Evolutionary conservation across 2,888 invertebrate species (phyloP).

Genomic region (Tubulanus polymorphus): DNA sequence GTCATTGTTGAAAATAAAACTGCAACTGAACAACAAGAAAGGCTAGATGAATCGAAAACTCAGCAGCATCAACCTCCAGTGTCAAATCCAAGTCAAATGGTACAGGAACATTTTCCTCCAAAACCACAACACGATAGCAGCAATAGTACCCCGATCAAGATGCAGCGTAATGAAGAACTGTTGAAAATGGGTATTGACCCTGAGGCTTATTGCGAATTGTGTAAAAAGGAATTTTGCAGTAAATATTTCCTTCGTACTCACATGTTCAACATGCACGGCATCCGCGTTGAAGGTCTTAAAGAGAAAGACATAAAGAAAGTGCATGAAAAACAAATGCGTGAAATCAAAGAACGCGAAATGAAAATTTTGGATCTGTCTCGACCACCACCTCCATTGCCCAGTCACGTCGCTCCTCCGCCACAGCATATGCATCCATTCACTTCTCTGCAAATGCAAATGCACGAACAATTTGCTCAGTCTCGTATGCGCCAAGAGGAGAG

Average conservation of each 20-base stretch:
- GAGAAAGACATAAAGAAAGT: slow-evolving; percentile 9
- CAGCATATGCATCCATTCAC: too few species aligned
- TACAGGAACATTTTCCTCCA: neutral
- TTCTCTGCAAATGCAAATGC: neutral
- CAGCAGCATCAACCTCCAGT: neutral
- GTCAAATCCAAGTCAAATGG: neutral
- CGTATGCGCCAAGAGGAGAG: neutral
- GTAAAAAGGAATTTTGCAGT: slow-evolving; percentile 96
- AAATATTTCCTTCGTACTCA: slow-evolving; percentile 96
- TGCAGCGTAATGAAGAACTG: slow-evolving; percentile 32
- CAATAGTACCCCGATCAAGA: slow-evolving; percentile 2
- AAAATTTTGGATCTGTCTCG: too few species aligned
- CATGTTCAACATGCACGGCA: slow-evolving; percentile 96
- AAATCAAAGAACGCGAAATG: neutral
- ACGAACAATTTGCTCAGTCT: too few species aligned
- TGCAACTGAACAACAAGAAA: neutral
- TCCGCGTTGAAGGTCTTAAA: slow-evolving; percentile 58
- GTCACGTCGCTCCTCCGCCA: slow-evolving; percentile 2
- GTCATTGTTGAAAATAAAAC: too few species aligned
- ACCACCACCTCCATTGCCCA: neutral
- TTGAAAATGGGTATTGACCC: slow-evolving; percentile 52
- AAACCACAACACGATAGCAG: neutral
- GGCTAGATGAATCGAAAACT: neutral
- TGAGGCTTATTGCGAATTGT: slow-evolving; percentile 61
- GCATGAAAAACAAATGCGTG: neutral